Base-by-base conservation (phyloP, 2,113 vertebrate genomes). In the Phrynocephalus versicolor region DNA sequence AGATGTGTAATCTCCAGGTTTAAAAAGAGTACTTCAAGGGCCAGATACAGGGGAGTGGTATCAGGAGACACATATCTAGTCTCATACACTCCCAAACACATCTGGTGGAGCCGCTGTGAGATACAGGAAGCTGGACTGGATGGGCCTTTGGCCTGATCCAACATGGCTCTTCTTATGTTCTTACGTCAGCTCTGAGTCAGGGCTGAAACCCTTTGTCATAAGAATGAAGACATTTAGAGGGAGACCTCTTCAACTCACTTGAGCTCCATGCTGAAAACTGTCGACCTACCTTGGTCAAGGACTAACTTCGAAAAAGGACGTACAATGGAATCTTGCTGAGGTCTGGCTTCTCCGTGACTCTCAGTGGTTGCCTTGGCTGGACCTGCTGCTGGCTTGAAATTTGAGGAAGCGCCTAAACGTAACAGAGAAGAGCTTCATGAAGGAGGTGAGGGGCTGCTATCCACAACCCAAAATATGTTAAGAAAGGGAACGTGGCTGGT, bases 351-450 rank as follows among this genome's bases (percentile, higher is more conserved):
- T 60, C 84, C 85, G 39, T 37, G 15, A 51, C 0, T n/a, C 5
- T 0, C 55, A 23, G 0, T 0, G 62, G 0, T 39, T 71, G 18
- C 10, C 0, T 15, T 0, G 0, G 1, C 0, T 1, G 10, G 0
- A 15, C 19, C 9, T 71, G 51, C 7, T 35, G 18, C 65, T 57
- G 33, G 33, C 65, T 58, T 81, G 18, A 5, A 0, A 5, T 16
- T 64, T 30, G 39, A 14, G 27, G 41, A 18, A 19, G 0, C 0
- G 27, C 7, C 92, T 92, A 75, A 83, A 88, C 23, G 45, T 3
- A 67, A 75, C 7, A 33, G 70, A 37, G 25, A 39, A 39, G 15
- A 10, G 21, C 21, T 86, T 89, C 25, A 19, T 21, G 27, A 19
- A 21, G 3, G 69, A 25, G 7, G 45, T 86, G 45, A 27, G 76